Base-by-base conservation (phyloP, 2,888 invertebrate genomes). In the Hoplodrina ambigua region DNA sequence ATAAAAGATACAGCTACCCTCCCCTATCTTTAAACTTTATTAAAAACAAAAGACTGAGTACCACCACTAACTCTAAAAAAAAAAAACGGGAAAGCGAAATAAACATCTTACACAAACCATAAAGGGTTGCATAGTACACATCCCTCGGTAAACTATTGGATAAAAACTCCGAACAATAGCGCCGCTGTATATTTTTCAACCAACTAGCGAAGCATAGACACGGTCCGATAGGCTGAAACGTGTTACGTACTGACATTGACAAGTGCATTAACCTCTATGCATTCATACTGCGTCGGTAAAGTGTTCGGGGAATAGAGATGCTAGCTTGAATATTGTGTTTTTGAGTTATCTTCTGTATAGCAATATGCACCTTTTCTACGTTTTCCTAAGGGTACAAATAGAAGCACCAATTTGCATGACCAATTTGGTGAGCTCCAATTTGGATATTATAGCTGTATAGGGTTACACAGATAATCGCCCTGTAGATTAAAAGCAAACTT, bases 181-280 rank as follows among this genome's bases (percentile, higher is more conserved):
- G 60, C 44, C 46, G 44, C 60, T 75, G 84, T 82, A 68, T 81
- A 83, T 83, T 83, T 82, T 83, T 81, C 67, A 70, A 69, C 70
- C 74, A 82, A 75, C 81, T 75, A 81, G 67, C 74, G 69, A 37
- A 59, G 78, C 74, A 72, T 60, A 70, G 71, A 74, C 84, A 80
- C 69, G 80, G 70, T 70, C 75, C 71, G 84, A 83, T 83, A 83
- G 84, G 77, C 82, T 72, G 77, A 65, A 81, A 82, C 82, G 80
- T 79, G 82, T 82, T 72, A 78, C 75, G 70, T 72, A 70, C 79
- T 85, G 86, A 87, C 86, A 81, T 78, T 86, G 87, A 86, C 87
- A 86, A 80, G 86, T 85, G 81, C 84, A 86, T 87, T 86, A 86
- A 84, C 84, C 85, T 75, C 75, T 72, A 69, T 86, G 83, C 78